Evolutionary conservation across 1,140 invertebrate genomes (phyloP), one percentile per base, ranked within the genome.

Genomic region (Chironomus striatipennis): DNA sequence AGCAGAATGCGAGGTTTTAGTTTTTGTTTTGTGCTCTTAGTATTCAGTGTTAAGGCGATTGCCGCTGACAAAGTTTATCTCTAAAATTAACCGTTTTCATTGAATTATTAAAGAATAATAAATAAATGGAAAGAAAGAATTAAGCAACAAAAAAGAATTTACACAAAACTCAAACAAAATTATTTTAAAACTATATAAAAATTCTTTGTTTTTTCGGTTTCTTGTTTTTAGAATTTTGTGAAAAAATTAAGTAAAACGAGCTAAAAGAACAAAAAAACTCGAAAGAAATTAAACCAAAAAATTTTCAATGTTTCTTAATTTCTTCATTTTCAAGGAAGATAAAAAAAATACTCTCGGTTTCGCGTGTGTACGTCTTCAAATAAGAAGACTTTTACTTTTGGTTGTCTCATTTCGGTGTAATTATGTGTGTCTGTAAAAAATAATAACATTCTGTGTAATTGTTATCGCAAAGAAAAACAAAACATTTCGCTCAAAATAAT

Each of bases 11-110:
- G 47, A 57, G 47, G 47, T 18, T 70, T 70, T 70, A 70, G 65
- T 70, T 70, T 70, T 70, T 70, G 65, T 70, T 70, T 70, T 70
- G 65, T 70, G 65, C 65, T 70, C 65, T 70, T 70, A 70, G 65
- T 70, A 70, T 70, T 70, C 65, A 70, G 65, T 70, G 65, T 70
- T 21, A 17, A 20, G 17, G 65, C 17, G 20, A 21, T 70, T 70
- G 65, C 65, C 65, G 65, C 65, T 70, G 65, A 70, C 20, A 70
- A 57, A 57, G 47, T 57, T 57, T 57, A 57, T 57, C 47, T 57
- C 47, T 57, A 57, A 57, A 12, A 57, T n/a, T n/a, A 57, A 57
- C 24, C 24, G 24, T n/a, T 12, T 57, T 15, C 47, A n/a, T 57
- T 57, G 47, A 57, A 57, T 2, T 57, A 57, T 57, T 47, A 12